phyloP scores from a whole-genome alignment of 2,113 vertebrate genomes.

The Poecile atricapillus region DNA sequence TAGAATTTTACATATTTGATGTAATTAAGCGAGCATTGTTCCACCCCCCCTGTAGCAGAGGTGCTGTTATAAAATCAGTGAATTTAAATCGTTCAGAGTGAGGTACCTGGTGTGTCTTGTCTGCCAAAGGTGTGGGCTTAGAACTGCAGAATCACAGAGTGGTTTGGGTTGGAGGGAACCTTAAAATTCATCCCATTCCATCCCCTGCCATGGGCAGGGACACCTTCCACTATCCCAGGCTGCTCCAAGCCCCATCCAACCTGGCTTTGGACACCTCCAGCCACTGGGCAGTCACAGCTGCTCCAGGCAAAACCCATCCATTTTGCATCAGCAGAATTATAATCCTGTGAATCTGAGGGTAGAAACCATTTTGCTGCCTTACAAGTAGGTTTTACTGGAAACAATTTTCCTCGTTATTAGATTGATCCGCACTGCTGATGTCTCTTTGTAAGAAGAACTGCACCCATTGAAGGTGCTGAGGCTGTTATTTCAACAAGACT shows the following conservation, averaged over 20 bases:
- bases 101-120: background rate
- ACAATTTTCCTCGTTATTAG: background rate
- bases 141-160: background rate
- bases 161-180: background rate
- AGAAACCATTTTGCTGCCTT: background rate
- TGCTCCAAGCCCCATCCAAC: background rate
- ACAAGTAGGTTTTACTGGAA: background rate
- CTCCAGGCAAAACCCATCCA: background rate
- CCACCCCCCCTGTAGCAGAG: background rate
- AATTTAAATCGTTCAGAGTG: accelerated
- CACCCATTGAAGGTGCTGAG: background rate
- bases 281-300: background rate
- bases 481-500: background rate
- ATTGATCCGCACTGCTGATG: background rate
- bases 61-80: background rate
- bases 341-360: background rate
- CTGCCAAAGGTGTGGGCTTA: background rate
- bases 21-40: background rate
- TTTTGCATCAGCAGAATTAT: background rate
- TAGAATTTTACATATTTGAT: background rate
- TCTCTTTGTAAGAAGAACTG: background rate
- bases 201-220: background rate
- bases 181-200: background rate
- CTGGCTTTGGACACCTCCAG: background rate
- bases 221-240: background rate